Evolutionary conservation across 2,888 invertebrate species (phyloP).

Genomic region (Laothoe populi): DNA sequence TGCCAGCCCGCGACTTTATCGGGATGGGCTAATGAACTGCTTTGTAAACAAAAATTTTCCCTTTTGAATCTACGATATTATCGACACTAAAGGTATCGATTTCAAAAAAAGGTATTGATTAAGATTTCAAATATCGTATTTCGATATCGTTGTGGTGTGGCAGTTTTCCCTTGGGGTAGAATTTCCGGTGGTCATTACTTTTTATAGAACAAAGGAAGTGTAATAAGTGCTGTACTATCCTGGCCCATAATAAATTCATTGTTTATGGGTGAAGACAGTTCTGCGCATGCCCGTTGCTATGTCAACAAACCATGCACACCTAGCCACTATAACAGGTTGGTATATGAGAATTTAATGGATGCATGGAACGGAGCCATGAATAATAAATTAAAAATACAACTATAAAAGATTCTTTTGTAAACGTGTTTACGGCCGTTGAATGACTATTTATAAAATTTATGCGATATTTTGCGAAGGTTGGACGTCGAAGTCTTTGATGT

Average conservation of each 20-base stretch:
- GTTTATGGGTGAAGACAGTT: conserved; percentile 69
- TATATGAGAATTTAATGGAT: conserved; percentile 50
- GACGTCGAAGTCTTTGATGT: conserved; percentile 8
- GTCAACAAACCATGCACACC: conserved; percentile 68
- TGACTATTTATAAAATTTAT: conserved; percentile 34
- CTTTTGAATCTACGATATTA: conserved; percentile 33
- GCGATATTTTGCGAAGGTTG: conserved; percentile 10
- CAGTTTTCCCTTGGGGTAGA: not conserved
- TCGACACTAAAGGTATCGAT: conserved; percentile 36
- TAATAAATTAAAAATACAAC: conserved; percentile 37
- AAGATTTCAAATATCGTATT: conserved; percentile 14
- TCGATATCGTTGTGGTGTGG: conserved; percentile 12
- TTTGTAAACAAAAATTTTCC: conserved; percentile 32
- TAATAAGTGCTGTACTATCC: conserved; percentile 29
- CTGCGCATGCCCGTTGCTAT: conserved; percentile 77
- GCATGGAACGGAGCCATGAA: conserved; percentile 41
- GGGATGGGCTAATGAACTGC: conserved; percentile 32
- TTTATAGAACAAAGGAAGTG: conserved; percentile 19
- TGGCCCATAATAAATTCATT: conserved; percentile 66
- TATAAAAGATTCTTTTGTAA: conserved; percentile 37
- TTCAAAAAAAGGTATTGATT: conserved; percentile 26
- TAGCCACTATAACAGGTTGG: conserved; percentile 31
- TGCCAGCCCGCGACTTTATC: conserved; percentile 29
- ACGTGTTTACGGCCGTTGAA: conserved; percentile 26
- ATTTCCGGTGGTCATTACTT: conserved; percentile 17